Base-by-base conservation (phyloP, 23 tunicate genomes). In the Oikopleura albicans region DNA sequence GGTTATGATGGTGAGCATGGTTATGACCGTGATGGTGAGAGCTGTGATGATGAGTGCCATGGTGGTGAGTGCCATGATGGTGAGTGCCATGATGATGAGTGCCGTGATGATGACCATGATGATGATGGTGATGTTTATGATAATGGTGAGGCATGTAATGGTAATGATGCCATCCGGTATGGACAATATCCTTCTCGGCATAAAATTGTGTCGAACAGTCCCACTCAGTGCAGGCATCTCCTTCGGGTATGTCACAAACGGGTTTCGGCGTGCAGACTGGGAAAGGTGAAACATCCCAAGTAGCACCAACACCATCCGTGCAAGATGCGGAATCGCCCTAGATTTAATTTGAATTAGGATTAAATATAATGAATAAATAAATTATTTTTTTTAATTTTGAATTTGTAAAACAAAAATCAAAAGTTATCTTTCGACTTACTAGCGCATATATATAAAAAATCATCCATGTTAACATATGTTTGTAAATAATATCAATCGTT, bases 161-260 rank as follows among this genome's bases (percentile, higher is more conserved):
- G 59, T 22, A 8, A 22, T 49, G 22, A 8, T 49, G 59, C n/a
- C n/a, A n/a, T n/a, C n/a, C n/a, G n/a, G n/a, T n/a, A n/a, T n/a
- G n/a, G n/a, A n/a, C n/a, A n/a, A n/a, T n/a, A n/a, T n/a, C n/a
- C n/a, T n/a, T n/a, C n/a, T 71, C 4, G 79, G 27, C 2, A 37
- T 16, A 71, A 71, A 71, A 71, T 71, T 71, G 79, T 16, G 27
- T 71, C 2, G 79, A 71, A 29, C 79, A 71, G 79, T 71, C 79
- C 79, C 79, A 71, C 2, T 71, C 37, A 31, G 79, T 71, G 37
- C 79, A 71, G 35, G 2, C 79, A 16, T 31, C 79, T 27, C 31
- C 79, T 12, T 16, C 4, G 28, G 79, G 79, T 2, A 71, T 29
- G 31, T 71, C 79, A 71, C 79, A 71, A 29, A 71, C 79, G 2